phyloP scores from a whole-genome alignment of 2,797 vertebrate species.

The Pteropus rufus region DNA sequence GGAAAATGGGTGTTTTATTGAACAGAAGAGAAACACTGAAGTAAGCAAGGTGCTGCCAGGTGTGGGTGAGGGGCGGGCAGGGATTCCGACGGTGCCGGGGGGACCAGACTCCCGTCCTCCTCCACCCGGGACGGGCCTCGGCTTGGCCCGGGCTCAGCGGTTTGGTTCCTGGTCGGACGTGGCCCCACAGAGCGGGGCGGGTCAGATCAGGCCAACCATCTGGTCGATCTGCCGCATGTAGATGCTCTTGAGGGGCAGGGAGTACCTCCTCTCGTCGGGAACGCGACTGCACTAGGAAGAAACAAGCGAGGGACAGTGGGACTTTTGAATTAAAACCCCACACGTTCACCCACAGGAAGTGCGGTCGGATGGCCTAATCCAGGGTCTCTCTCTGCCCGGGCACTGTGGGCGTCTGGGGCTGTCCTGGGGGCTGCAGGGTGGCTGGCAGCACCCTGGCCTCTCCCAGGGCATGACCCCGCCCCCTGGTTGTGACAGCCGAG shows the following conservation, averaged over 20 bases:
- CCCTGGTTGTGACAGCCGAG: not conserved
- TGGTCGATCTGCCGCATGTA: slow-evolving; percentile 99
- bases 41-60: not conserved
- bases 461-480: not conserved
- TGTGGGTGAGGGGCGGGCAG: slow-evolving; percentile 7
- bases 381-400: not conserved
- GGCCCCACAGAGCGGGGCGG: accelerated
- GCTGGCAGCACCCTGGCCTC: not conserved
- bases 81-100: not conserved
- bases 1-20: slow-evolving; percentile 59
- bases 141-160: not conserved
- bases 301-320: not conserved
- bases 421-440: accelerated
- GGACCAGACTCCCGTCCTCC: not conserved
- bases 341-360: not conserved
- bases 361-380: accelerated
- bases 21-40: slow-evolving; percentile 46
- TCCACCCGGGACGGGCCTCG: not conserved
- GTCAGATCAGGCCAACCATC: slow-evolving; percentile 96
- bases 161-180: not conserved
- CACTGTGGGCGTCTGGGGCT: not conserved
- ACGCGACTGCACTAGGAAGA: slow-evolving; percentile 91
- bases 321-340: not conserved
- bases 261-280: slow-evolving; percentile 92
- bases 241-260: slow-evolving; percentile 94